phyloP scores from a whole-genome alignment of 2,113 vertebrate genomes.

The Turdus rufiventris region DNA sequence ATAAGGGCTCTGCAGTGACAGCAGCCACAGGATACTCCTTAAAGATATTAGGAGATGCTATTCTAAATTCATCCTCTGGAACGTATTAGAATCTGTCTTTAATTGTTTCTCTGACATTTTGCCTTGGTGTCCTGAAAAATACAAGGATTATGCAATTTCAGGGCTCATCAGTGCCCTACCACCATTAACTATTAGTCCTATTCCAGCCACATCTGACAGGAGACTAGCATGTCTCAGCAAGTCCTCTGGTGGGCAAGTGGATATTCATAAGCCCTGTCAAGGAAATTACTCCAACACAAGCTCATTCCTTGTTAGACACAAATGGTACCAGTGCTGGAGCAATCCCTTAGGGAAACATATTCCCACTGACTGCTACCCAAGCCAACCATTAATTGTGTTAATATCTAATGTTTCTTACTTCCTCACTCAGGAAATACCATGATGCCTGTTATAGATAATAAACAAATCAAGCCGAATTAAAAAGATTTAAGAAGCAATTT shows the following conservation, averaged over 20 bases:
- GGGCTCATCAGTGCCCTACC: background rate
- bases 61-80: background rate
- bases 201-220: background rate
- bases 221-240: background rate
- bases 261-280: background rate
- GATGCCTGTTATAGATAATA: background rate
- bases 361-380: background rate
- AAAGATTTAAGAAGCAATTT: too few species aligned
- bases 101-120: background rate
- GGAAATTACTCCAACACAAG: background rate
- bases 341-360: background rate
- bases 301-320: background rate
- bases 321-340: background rate
- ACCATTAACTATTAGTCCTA: background rate
- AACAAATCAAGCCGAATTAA: too few species aligned
- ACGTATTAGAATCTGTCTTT: background rate
- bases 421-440: background rate
- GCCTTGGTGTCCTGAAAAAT: background rate
- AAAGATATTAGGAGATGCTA: background rate
- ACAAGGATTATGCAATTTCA: background rate
- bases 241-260: background rate
- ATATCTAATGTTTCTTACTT: background rate
- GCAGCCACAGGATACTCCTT: background rate
- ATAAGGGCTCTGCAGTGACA: background rate
- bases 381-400: background rate